Evolutionary conservation across 2,797 vertebrate species (phyloP), one percentile per base, ranked within the genome.

Genomic region (Halcyon badia): DNA sequence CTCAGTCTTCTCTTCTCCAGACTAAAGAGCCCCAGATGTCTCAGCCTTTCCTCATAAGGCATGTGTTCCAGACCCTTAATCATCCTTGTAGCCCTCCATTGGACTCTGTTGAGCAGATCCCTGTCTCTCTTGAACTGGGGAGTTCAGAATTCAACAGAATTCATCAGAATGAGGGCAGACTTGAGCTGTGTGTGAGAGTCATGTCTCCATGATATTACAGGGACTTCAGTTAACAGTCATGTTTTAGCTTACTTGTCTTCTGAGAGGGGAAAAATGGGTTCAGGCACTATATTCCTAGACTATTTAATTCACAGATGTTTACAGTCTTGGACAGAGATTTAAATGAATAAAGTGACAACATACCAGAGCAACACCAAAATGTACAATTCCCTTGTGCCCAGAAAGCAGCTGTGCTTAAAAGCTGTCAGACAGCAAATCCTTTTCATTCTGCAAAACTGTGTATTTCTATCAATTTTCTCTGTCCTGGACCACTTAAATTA

Each of bases 341-440:
- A 92, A 95, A 87, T 70, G 21, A 80, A 80, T 78, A 25, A 90
- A 85, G 46, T 66, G 57, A 35, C 58, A 93, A 41, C 35, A 58
- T 64, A 68, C 49, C 6, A 28, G 94, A 86, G 49, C 72, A 70
- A 35, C 31, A 88, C 49, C 56, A 95, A 92, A 86, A 60, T 35
- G 41, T 73, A 21, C 39, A 84, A 84, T 92, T 90, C 93, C 71
- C 68, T 68, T 48, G 58, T 73, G 92, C 81, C 66, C 56, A 61
- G 83, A 90, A 91, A 94, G 30, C 87, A 92, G 85, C 71, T 83
- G 42, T 66, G 49, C 71, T 89, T 91, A 83, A 92, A 93, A 94
- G 61, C 82, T 94, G 82, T 91, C 91, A 89, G 46, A 58, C 61
- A 92, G 90, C 8, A 90, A 88, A 76, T 37, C 20, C 30, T 87